Conservation (phyloP, 2,113 vertebrate genomes). For the Gymnobelideus leadbeateri region DNA sequence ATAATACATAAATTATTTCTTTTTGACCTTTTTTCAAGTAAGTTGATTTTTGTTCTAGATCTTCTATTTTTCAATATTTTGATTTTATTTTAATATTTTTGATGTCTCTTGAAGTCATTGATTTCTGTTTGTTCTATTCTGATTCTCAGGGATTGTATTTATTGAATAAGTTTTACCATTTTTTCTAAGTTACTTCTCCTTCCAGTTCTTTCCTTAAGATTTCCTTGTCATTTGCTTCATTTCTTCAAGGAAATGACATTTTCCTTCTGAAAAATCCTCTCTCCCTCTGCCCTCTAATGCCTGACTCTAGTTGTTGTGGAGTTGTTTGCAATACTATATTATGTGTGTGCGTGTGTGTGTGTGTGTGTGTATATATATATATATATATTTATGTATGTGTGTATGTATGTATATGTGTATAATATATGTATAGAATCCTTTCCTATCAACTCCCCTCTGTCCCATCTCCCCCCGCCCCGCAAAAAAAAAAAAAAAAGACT, state of each 20-base stretch:
- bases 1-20: too few species aligned
- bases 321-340: background rate
- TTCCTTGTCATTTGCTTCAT: background rate
- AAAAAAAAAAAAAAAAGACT: background rate
- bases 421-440: background rate
- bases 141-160: background rate
- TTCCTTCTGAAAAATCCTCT: background rate
- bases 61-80: background rate
- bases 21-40: too few species aligned
- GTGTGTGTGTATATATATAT: too few species aligned
- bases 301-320: background rate
- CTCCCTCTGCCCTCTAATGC: background rate
- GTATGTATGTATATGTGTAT: too few species aligned
- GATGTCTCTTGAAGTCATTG: background rate
- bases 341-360: too few species aligned
- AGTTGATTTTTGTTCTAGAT: background rate
- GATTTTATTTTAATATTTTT: background rate
- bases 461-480: accelerated
- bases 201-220: background rate
- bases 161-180: background rate
- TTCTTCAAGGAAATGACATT: background rate
- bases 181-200: too few species aligned
- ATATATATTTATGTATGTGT: too few species aligned
- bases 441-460: background rate
- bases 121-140: background rate